Base-by-base conservation (phyloP, 2,888 invertebrate species). In the Tinea semifulvella region DNA sequence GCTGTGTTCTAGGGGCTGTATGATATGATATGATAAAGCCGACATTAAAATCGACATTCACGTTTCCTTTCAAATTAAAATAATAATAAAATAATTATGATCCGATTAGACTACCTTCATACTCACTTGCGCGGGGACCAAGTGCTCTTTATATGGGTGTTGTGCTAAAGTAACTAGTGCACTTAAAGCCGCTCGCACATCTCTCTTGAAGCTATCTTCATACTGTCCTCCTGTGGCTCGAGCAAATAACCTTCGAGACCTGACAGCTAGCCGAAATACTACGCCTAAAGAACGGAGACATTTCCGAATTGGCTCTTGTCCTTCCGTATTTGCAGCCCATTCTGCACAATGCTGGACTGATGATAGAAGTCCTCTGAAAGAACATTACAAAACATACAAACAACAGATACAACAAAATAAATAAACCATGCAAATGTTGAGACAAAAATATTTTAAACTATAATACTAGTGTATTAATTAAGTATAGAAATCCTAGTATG, bases 311-410 rank as follows among this genome's bases (percentile, higher is more conserved):
- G 94, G 91, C 57, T 95, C 94, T 49, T 94, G 94, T 35, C 92
- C 90, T 52, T 94, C 94, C 0, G 92, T 90, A 10, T 91, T 90
- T 5, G 89, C 88, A 19, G 92, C 91, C 84, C 91, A 90, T 52
- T 94, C 92, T 0, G 94, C 92, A 72, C 93, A 91, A 61, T 95
- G 94, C 56, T 93, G 91, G 1, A 96, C 93, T 50, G 95, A 95
- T 8, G 90, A 91, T 39, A 96, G 82, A 0, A 96, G 80, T 0
- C 95, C 95, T 64, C 90, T 91, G 66, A 1, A 65, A 38, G 8
- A 17, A 31, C 14, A n/a, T n/a, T n/a, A n/a, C n/a, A n/a, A n/a
- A n/a, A n/a, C n/a, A n/a, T n/a, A n/a, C n/a, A n/a, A n/a, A n/a
- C n/a, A n/a, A n/a, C n/a, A n/a, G n/a, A n/a, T n/a, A n/a, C n/a